Percentiles rank a stretch among this genome's conserved stretches.
phyloP scores from a whole-genome alignment of 30 jellyfish, hydroid and myxozoan genomes.

The Pelagia noctiluca region DNA sequence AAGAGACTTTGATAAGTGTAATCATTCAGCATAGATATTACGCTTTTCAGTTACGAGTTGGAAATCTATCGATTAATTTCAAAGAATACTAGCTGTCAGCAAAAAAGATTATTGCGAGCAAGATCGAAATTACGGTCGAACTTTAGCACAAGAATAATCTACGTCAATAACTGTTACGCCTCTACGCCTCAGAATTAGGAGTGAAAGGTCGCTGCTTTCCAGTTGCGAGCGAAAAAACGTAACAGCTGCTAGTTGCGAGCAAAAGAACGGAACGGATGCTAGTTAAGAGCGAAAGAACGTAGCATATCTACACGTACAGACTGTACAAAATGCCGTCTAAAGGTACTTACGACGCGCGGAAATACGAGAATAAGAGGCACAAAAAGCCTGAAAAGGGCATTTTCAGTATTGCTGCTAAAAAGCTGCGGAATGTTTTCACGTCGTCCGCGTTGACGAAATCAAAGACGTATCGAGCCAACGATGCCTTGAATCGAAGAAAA shows the following conservation, averaged over 20 bases:
- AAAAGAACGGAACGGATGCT: not conserved
- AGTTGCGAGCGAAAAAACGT: slow-evolving; percentile 61
- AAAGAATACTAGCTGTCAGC: too few species aligned
- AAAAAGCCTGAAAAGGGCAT: slow-evolving; percentile 50
- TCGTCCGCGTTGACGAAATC: slow-evolving; percentile 2
- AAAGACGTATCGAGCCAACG: slow-evolving; percentile 13
- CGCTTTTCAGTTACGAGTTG: too few species aligned
- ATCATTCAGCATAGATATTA: too few species aligned
- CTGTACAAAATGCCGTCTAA: slow-evolving; percentile 33
- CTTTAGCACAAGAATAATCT: too few species aligned
- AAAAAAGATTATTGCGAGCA: too few species aligned
- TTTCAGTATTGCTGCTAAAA: slow-evolving; percentile 48
- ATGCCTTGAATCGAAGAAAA: slow-evolving; percentile 5
- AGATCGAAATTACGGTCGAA: too few species aligned
- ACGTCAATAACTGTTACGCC: too few species aligned
- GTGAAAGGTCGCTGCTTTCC: too few species aligned
- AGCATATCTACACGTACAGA: too few species aligned
- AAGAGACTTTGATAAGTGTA: too few species aligned
- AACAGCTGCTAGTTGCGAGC: slow-evolving; percentile 68
- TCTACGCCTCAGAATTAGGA: too few species aligned
- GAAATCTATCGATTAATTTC: too few species aligned
- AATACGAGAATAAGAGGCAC: slow-evolving; percentile 19
- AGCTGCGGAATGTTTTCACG: slow-evolving; percentile 41
- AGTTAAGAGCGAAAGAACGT: slow-evolving; percentile 30
- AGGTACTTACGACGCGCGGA: slow-evolving; percentile 58